These are phyloP conservation scores for Epizoanthus ramosus DNA, from an alignment of 92 coral and sea anemone species.

Conservation along the genomic window DNA sequence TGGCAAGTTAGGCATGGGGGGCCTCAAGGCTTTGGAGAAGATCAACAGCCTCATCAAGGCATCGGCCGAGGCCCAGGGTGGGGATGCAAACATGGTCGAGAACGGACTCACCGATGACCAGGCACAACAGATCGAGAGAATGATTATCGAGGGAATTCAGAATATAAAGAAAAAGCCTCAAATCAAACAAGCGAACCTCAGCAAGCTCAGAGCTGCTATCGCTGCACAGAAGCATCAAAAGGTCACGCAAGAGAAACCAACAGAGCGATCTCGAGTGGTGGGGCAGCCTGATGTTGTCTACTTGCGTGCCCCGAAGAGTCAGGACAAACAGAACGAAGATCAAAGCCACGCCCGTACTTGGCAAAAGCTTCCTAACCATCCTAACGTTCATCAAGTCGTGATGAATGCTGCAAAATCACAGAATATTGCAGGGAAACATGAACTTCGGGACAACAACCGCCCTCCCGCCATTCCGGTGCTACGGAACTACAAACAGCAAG, in stretches of 20 bases:
- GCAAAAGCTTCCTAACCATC: conserved; percentile 14
- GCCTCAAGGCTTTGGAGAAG: conserved; percentile 90
- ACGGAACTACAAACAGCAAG: conserved; percentile 14
- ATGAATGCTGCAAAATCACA: conserved; percentile 18
- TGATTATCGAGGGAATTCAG: conserved; percentile 96
- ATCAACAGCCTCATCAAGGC: conserved; percentile 92
- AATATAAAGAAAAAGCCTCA: conserved; percentile 78
- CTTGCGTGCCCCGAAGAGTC: not conserved
- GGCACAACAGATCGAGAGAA: conserved; percentile 93
- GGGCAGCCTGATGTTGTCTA: not conserved
- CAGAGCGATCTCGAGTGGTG: not conserved
- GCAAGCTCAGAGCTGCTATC: conserved; percentile 33
- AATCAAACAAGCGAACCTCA: conserved; percentile 36
- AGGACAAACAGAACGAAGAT: not conserved
- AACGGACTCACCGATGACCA: conserved; percentile 93
- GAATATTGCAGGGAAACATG: not conserved
- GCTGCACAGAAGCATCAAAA: conserved; percentile 13
- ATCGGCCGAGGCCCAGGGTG: conserved; percentile 88
- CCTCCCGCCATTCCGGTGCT: conserved; percentile 32
- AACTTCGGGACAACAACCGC: not conserved
- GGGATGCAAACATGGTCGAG: conserved; percentile 74
- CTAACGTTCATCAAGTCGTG: conserved; percentile 6
- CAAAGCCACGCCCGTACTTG: not conserved
- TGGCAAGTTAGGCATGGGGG: conserved; percentile 95
- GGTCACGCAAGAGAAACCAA: conserved; percentile 8